These are phyloP conservation scores for Drosophila mimica DNA, from an alignment of 2,888 invertebrate species.

Conservation along the genomic window DNA sequence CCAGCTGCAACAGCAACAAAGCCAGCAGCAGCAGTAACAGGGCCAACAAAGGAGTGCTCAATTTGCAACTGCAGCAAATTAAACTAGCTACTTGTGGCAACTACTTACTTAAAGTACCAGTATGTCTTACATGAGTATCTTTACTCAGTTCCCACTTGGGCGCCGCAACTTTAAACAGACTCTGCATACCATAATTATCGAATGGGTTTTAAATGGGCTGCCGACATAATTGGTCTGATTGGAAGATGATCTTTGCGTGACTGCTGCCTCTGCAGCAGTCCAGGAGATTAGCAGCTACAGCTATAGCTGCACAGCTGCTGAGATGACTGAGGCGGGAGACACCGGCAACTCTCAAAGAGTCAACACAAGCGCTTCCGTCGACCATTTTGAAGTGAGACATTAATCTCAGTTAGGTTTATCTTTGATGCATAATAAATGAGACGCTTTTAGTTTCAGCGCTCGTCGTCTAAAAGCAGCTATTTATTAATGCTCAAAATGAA, in stretches of 20 bases:
- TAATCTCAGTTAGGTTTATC: slow-evolving; percentile 80
- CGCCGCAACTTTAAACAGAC: slow-evolving; percentile 9
- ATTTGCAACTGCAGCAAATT: slow-evolving; percentile 50
- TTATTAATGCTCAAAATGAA: slow-evolving; percentile 65
- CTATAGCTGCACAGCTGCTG: slow-evolving; percentile 1
- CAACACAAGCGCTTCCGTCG: slow-evolving; percentile 51
- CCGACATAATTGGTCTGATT: slow-evolving; percentile 71
- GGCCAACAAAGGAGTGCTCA: slow-evolving; percentile 50
- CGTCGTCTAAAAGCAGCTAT: slow-evolving; percentile 74
- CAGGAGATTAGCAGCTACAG: not conserved
- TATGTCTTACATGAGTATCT: slow-evolving; percentile 10
- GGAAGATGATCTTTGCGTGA: slow-evolving; percentile 64
- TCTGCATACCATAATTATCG: slow-evolving; percentile 65
- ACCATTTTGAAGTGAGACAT: slow-evolving; percentile 75
- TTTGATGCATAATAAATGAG: slow-evolving; percentile 80
- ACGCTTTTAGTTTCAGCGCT: slow-evolving; percentile 55
- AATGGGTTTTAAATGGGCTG: slow-evolving; percentile 70
- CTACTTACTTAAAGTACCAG: slow-evolving; percentile 46
- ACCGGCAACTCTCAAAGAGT: slow-evolving; percentile 38
- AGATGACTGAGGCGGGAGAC: slow-evolving; percentile 20
- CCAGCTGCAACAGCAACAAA: slow-evolving; percentile 29
- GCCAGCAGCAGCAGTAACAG: slow-evolving; percentile 18
- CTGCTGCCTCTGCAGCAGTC: slow-evolving; percentile 26
- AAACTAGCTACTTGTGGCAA: slow-evolving; percentile 57
- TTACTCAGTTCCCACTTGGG: slow-evolving; percentile 10